Conservation (phyloP, 2,113 vertebrate genomes). For the Elephantulus edwardii region DNA sequence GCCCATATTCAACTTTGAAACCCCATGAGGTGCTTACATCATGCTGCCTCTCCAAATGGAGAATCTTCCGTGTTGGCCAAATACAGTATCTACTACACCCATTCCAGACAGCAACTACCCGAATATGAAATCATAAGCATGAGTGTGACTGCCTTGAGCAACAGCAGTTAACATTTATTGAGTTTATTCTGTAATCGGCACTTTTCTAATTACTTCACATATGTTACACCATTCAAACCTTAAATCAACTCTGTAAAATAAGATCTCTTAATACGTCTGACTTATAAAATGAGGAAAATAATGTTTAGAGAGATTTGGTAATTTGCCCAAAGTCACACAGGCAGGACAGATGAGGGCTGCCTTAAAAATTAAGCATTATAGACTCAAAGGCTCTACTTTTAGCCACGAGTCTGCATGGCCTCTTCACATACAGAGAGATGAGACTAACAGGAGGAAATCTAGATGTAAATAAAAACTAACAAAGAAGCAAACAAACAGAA, state of each 20-base stretch:
- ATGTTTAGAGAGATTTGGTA: neutral
- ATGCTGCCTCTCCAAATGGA: neutral
- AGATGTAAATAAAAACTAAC: neutral
- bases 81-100: neutral
- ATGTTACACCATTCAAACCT: neutral
- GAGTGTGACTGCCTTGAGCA: neutral
- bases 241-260: neutral
- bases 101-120: neutral
- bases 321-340: neutral
- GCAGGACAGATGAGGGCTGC: neutral
- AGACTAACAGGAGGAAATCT: neutral
- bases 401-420: too few relatives aligned
- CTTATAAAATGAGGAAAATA: neutral
- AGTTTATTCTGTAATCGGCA: neutral
- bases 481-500: neutral
- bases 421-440: neutral
- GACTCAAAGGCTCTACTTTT: too few relatives aligned
- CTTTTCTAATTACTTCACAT: neutral
- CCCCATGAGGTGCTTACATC: neutral
- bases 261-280: neutral
- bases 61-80: neutral
- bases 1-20: neutral
- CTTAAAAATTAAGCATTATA: neutral
- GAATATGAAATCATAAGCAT: neutral
- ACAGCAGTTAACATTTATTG: neutral